Base-by-base conservation (phyloP, 2,797 vertebrate species). In the Pterois miles region DNA sequence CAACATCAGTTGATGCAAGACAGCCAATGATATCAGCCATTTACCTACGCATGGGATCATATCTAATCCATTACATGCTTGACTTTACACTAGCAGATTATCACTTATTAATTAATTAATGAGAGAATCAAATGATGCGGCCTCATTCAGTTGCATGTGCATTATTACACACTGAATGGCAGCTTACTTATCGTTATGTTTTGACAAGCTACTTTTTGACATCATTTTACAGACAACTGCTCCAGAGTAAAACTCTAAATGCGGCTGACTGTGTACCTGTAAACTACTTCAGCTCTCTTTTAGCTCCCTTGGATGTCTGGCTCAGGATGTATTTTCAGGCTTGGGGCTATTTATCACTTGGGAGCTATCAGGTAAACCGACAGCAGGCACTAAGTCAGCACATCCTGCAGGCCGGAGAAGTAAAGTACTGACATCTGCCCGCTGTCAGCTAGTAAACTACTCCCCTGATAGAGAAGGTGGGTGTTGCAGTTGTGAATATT, bases 371-470 rank as follows among this genome's bases (percentile, higher is more conserved):
- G 82, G 63, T 77, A 81, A 78, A 86, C 54, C 9, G 58, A 87
- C 77, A 83, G 71, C 50, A 56, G 22, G 62, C 22, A 77, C 76
- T 25, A 70, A 83, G 86, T 91, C 87, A 89, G 89, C 86, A 91
- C 76, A 87, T 82, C 82, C 20, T 46, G 5, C 60, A 29, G 57
- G 62, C 74, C 71, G 38, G 25, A 65, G 67, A 71, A 50, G 60
- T 65, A 65, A 78, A 72, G 31, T 38, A 63, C 79, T 38, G 81
- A 85, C 71, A 78, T 77, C 43, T 59, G 74, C 67, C 63, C 5
- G 27, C 78, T 81, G 80, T 79, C 82, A 65, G 85, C 64, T 57
- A 63, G 66, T 82, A 81, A 84, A 86, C 65, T 4, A 1, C 67
- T 79, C 81, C 54, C 68, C 60, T 71, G 74, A 67, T 18, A 76